Percentiles rank a stretch among this genome's conserved stretches.
phyloP scores from a whole-genome alignment of 2,113 vertebrate genomes.

The Polyodon spathula region DNA sequence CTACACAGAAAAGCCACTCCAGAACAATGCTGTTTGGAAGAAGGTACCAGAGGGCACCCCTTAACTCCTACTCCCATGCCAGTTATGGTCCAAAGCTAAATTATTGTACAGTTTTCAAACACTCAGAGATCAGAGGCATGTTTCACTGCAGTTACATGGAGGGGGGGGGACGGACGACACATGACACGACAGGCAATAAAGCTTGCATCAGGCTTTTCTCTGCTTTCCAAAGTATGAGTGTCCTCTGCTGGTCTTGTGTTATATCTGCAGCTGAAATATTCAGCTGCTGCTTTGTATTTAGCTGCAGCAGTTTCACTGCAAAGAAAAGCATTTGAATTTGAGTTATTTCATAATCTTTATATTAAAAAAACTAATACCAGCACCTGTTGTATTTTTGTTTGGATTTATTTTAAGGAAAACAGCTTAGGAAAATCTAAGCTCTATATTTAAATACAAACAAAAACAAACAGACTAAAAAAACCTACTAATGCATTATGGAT shows the following conservation, averaged over 20 bases:
- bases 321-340: too few species aligned
- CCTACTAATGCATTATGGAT: too few species aligned
- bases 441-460: too few species aligned
- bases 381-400: neutral
- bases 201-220: slow-evolving; percentile 18
- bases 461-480: too few species aligned
- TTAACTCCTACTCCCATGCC: slow-evolving; percentile 65
- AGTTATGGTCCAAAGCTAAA: slow-evolving; percentile 52
- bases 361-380: neutral
- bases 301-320: neutral
- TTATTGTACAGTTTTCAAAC: slow-evolving; percentile 57
- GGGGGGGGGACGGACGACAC: neutral
- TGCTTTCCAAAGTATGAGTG: slow-evolving; percentile 61
- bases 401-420: too few species aligned
- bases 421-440: too few species aligned
- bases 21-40: slow-evolving; percentile 54
- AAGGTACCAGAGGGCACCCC: slow-evolving; percentile 58
- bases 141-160: neutral
- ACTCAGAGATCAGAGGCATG: slow-evolving; percentile 15
- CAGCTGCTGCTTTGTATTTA: neutral
- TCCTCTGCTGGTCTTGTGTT: slow-evolving; percentile 67
- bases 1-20: slow-evolving; percentile 62
- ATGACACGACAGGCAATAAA: neutral
- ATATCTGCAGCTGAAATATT: slow-evolving; percentile 34
- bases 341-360: too few species aligned